Evolutionary conservation across 2,888 invertebrate species (phyloP).

Genomic region (Trichacis sp.): DNA sequence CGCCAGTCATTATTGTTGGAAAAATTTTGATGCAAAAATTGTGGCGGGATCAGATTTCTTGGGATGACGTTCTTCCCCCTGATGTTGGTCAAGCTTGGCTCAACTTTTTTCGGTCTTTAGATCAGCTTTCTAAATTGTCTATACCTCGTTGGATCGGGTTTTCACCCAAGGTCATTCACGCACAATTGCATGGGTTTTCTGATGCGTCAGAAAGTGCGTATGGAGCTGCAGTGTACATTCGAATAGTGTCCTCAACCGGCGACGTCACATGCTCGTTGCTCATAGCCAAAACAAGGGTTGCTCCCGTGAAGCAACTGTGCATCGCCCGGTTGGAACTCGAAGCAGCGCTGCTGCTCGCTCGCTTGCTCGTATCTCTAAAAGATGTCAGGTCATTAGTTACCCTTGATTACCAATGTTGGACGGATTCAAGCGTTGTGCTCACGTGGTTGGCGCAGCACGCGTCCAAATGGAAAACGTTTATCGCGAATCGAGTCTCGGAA

Average conservation of each 20-base stretch:
- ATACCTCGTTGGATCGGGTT: conserved; percentile 12
- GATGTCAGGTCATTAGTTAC: neutral
- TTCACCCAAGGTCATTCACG: neutral
- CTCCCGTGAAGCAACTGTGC: conserved; percentile 20
- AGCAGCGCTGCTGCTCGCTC: conserved; percentile 5
- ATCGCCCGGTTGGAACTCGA: conserved; percentile 24
- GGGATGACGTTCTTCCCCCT: conserved; percentile 11
- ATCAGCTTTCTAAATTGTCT: neutral
- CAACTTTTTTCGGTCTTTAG: neutral
- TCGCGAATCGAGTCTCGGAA: conserved; percentile 14
- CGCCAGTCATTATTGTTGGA: conserved; percentile 9
- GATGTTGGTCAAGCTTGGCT: neutral
- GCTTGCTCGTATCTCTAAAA: conserved; percentile 5
- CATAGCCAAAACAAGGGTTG: conserved; percentile 25
- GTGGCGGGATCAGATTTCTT: conserved; percentile 14
- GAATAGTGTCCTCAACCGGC: neutral
- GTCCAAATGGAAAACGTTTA: conserved; percentile 16
- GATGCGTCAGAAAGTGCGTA: conserved; percentile 24
- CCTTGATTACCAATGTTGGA: conserved; percentile 8
- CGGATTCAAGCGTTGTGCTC: conserved; percentile 40
- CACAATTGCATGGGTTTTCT: conserved; percentile 22
- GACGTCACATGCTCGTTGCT: conserved; percentile 2
- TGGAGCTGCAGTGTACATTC: conserved; percentile 18
- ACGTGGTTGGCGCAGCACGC: conserved; percentile 35
- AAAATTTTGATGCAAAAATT: too few species aligned